Evolutionary conservation across 1,140 invertebrate genomes (phyloP).

Genomic region (Atopsyche davidsoni): DNA sequence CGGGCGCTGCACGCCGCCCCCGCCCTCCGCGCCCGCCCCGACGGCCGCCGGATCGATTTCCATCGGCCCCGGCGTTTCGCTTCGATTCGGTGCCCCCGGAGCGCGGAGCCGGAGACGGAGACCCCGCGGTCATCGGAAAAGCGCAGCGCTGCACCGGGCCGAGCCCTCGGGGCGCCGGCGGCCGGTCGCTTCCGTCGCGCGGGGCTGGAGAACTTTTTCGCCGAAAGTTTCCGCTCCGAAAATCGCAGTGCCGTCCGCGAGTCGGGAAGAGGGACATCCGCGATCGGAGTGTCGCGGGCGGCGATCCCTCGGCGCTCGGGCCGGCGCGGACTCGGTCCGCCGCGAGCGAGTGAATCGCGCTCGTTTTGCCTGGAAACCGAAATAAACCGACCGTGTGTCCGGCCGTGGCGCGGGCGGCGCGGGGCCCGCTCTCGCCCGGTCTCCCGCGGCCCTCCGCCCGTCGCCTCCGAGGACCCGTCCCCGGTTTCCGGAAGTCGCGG

Average conservation of each 20-base stretch:
- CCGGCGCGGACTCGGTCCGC: not conserved
- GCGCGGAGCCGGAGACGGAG: too few species aligned
- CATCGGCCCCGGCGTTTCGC: conserved; percentile 37
- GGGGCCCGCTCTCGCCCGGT: too few species aligned
- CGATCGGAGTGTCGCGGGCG: not conserved
- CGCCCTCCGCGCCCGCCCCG: conserved; percentile 32
- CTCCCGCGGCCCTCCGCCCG: too few species aligned
- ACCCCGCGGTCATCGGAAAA: too few species aligned
- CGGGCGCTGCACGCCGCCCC: conserved; percentile 31
- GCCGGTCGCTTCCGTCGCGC: conserved; percentile 16
- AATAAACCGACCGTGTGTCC: too few species aligned
- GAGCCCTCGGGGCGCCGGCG: too few species aligned
- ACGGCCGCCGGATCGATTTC: conserved; percentile 51
- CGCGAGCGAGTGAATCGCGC: conserved; percentile 23
- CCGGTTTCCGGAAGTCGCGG: too few species aligned
- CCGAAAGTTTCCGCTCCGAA: not conserved
- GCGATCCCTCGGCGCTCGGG: not conserved
- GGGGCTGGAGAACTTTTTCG: not conserved
- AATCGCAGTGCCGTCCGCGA: not conserved
- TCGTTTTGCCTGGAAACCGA: conserved; percentile 15
- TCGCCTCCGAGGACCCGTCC: too few species aligned
- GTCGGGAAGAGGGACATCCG: not conserved
- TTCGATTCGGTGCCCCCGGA: conserved; percentile 35
- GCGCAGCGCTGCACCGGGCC: too few species aligned
- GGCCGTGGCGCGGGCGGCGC: too few species aligned